These are phyloP conservation scores for Camelus bactrianus DNA, from an alignment of 2,113 vertebrate genomes.

Conservation along the genomic window DNA sequence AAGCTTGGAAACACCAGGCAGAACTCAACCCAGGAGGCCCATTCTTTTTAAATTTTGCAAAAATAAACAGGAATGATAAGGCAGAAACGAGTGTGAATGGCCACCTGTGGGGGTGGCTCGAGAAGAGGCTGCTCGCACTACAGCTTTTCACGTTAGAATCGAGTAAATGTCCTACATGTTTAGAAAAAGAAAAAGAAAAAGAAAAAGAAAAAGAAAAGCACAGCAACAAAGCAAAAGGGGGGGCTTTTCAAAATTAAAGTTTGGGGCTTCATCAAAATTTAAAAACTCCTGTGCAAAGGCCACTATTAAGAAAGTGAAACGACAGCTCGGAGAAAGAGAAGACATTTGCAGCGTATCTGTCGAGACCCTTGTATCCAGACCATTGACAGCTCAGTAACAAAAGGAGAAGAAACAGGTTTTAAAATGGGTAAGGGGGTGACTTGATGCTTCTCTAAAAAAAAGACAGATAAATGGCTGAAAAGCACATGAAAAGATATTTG, in stretches of 20 bases:
- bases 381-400: background rate
- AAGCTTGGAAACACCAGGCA: background rate
- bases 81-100: background rate
- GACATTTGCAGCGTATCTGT: background rate
- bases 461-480: background rate
- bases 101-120: background rate
- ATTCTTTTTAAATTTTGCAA: background rate
- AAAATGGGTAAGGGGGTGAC: background rate
- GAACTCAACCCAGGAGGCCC: background rate
- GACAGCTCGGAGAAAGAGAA: background rate
- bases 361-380: background rate
- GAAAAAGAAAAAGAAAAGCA: background rate
- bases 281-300: background rate
- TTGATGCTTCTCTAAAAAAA: background rate
- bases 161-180: background rate
- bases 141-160: background rate
- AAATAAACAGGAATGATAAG: background rate
- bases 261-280: background rate
- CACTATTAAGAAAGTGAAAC: background rate
- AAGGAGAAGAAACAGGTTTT: background rate
- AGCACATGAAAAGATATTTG: background rate
- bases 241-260: background rate
- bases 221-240: background rate
- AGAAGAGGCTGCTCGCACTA: background rate
- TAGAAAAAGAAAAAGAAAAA: background rate